A percentile compares a stretch with the other conserved stretches of the same genome.
Conservation (phyloP, 2,113 vertebrate species). For the Cygnus buccinator region DNA sequence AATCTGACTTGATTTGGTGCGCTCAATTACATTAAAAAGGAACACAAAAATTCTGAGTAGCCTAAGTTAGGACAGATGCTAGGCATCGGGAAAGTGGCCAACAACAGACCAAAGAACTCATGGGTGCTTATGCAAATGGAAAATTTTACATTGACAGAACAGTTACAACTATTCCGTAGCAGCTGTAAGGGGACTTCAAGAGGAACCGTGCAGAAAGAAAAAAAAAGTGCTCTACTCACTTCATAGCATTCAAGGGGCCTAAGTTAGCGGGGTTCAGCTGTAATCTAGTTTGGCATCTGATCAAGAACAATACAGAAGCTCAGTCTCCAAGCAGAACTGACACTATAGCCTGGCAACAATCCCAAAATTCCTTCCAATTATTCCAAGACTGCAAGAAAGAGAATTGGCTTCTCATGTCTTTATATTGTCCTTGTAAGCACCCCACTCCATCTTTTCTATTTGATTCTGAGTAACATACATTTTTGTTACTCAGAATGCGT, state of each 20-base stretch:
- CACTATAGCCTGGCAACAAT: neutral
- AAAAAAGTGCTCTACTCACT: neutral
- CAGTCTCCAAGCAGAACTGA: neutral
- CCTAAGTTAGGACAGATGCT: neutral
- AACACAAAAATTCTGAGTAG: neutral
- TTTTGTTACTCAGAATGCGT: neutral
- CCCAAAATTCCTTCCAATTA: neutral
- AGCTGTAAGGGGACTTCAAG: neutral
- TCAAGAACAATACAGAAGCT: constrained; percentile 15
- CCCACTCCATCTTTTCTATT: neutral
- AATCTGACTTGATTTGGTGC: neutral
- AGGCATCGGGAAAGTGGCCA: neutral
- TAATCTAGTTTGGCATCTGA: neutral
- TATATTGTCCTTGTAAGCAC: neutral
- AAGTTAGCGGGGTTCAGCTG: neutral
- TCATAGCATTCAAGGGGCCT: neutral
- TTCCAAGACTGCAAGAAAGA: neutral
- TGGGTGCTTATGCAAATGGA: neutral
- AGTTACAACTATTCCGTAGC: neutral
- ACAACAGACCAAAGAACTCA: neutral
- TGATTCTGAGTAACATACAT: neutral
- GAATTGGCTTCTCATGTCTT: neutral
- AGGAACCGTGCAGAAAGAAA: neutral
- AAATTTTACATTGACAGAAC: neutral
- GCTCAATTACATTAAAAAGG: neutral